Base-by-base conservation (phyloP, 1,140 invertebrate species). In the Scaptomyza pallida region DNA sequence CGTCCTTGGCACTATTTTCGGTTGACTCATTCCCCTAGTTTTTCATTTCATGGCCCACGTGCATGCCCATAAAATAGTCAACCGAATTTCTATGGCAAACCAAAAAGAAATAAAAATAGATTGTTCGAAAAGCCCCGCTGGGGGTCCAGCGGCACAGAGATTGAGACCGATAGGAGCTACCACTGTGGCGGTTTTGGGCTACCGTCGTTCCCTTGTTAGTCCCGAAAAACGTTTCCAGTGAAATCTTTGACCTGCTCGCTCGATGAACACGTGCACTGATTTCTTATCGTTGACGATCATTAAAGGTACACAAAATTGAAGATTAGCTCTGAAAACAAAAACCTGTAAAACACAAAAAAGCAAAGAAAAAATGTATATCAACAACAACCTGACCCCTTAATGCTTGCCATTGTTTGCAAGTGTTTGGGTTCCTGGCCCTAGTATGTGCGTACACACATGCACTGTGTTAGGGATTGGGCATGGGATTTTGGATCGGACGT, bases 201-300 rank as follows among this genome's bases (percentile, higher is more conserved):
- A 80, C 81, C 63, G 80, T 83, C 67, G 76, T 86, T 56, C 73
- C 60, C 72, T 72, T 62, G 54, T 16, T 67, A n/a, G 56, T 61
- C 15, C 69, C 44, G 19, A 30, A 30, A 60, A 30, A 51, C 47
- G 45, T 61, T 78, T 78, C 76, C 59, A 70, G 23, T 26, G 75
- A 83, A 83, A 79, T 80, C 64, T 76, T 75, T 48, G 62, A 60
- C 47, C 59, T 72, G 62, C 68, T 72, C 54, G 9, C 56, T 56
- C 61, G 64, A 44, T 74, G 82, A 88, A 86, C 81, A 85, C 81
- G 81, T 85, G 81, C 82, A 85, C 81, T 81, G 81, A 85, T 85
- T 85, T 78, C 77, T 88, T 85, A 85, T 85, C 81, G 73, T 33
- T 43, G 41, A 13, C 77, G 80, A 85, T 85, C 80, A 81, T 70